These are phyloP conservation scores for Coptodon bakossiorum DNA, from an alignment of 2,113 vertebrate species.

Conservation along the genomic window DNA sequence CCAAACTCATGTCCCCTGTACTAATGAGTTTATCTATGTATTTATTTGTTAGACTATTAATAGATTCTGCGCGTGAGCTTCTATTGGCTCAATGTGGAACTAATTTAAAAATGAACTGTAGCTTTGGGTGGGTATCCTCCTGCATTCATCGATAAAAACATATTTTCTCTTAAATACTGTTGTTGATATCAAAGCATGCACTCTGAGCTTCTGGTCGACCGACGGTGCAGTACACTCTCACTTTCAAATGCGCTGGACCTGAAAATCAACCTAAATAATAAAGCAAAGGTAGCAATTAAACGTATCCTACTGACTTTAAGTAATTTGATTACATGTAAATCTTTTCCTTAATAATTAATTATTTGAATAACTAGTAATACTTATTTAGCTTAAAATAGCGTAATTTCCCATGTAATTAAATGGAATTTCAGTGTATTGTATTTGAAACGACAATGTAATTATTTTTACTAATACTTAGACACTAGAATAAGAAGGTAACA, in stretches of 20 bases:
- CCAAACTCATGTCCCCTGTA: slow-evolving; percentile 9
- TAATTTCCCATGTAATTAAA: neutral
- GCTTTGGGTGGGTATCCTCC: neutral
- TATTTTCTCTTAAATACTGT: neutral
- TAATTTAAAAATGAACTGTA: neutral
- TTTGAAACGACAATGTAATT: neutral
- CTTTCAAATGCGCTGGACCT: neutral
- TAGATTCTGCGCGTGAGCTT: neutral
- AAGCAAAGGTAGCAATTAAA: neutral
- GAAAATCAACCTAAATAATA: neutral
- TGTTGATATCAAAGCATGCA: neutral
- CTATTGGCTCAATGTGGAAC: neutral
- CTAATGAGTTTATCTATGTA: slow-evolving; percentile 1
- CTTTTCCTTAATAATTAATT: neutral
- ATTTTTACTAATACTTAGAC: neutral
- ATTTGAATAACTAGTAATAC: neutral
- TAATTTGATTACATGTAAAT: neutral
- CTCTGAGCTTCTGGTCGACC: neutral
- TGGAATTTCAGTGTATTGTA: neutral
- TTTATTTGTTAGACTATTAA: slow-evolving; percentile 15
- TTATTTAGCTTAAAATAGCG: neutral
- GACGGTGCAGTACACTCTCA: neutral
- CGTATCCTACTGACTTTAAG: neutral
- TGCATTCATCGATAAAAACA: neutral
- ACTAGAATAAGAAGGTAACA: neutral